phyloP scores from a whole-genome alignment of 2,797 vertebrate species.

The Phalloptychus januarius region DNA sequence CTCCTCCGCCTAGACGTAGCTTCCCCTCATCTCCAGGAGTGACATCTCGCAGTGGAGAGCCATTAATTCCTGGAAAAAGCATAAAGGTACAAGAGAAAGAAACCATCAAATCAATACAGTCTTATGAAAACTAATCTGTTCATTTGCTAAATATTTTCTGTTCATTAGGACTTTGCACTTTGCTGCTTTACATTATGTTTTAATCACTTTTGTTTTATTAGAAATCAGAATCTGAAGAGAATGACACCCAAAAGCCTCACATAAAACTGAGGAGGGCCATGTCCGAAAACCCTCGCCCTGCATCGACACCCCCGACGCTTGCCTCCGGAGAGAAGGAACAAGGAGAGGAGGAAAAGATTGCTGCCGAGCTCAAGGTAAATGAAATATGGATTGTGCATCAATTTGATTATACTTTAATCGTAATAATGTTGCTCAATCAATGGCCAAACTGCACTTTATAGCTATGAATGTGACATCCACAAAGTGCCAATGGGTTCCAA shows the following conservation, averaged over 20 bases:
- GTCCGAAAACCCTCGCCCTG: slow-evolving; percentile 91
- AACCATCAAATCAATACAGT: slow-evolving; percentile 1
- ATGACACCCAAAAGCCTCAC: slow-evolving; percentile 90
- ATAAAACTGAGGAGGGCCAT: slow-evolving; percentile 90
- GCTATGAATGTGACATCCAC: slow-evolving; percentile 5
- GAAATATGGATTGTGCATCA: not conserved
- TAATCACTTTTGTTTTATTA: slow-evolving; percentile 48
- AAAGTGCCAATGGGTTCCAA: slow-evolving; percentile 40
- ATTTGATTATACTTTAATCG: slow-evolving; percentile 15
- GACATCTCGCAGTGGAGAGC: slow-evolving; percentile 91
- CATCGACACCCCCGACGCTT: slow-evolving; percentile 92
- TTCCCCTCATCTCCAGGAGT: slow-evolving; percentile 94
- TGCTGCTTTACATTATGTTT: not conserved
- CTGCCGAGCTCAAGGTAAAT: slow-evolving; percentile 90
- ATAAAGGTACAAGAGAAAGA: slow-evolving; percentile 83
- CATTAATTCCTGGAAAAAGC: slow-evolving; percentile 91
- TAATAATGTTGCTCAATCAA: slow-evolving; percentile 19
- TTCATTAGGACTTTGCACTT: not conserved
- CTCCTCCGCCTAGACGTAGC: slow-evolving; percentile 93
- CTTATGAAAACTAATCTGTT: not conserved
- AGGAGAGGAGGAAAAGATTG: slow-evolving; percentile 87
- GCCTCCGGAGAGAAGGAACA: slow-evolving; percentile 89
- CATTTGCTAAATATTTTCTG: not conserved
- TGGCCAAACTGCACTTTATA: slow-evolving; percentile 32
- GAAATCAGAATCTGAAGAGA: slow-evolving; percentile 93